Conservation (phyloP, 2,888 invertebrate species). For the Seira ritae region DNA sequence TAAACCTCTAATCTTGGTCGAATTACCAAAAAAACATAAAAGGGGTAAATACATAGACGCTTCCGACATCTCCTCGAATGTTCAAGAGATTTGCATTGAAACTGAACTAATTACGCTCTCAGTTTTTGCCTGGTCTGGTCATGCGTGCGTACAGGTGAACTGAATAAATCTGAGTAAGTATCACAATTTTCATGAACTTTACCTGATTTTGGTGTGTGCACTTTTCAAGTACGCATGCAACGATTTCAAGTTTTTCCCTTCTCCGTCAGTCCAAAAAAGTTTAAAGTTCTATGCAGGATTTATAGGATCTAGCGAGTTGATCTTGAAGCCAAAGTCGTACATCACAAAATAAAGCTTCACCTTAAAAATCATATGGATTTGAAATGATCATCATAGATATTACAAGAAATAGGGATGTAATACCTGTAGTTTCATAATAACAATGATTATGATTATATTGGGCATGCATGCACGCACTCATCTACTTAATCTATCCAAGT, state of each 20-base stretch:
- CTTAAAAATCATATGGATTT: neutral
- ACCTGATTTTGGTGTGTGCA: neutral
- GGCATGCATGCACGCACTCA: too few relatives aligned
- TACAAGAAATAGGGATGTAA: neutral
- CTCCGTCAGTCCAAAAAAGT: neutral
- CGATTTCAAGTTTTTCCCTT: neutral
- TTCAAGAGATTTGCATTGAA: neutral
- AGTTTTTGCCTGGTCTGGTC: neutral
- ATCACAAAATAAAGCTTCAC: neutral
- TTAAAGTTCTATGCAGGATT: too few relatives aligned
- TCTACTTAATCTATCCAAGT: neutral
- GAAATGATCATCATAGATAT: neutral
- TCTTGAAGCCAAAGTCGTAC: neutral
- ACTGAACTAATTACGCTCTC: neutral
- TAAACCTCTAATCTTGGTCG: neutral
- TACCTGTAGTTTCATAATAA: neutral
- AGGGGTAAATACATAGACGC: neutral
- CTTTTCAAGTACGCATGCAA: too few relatives aligned
- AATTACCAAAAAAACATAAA: neutral
- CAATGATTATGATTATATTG: neutral
- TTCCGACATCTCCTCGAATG: neutral
- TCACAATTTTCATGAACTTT: neutral
- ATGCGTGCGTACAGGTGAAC: neutral
- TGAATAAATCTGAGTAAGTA: neutral
- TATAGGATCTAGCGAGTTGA: too few relatives aligned